Conservation (phyloP, 2,797 vertebrate species). For the Urocyon cinereoargenteus region DNA sequence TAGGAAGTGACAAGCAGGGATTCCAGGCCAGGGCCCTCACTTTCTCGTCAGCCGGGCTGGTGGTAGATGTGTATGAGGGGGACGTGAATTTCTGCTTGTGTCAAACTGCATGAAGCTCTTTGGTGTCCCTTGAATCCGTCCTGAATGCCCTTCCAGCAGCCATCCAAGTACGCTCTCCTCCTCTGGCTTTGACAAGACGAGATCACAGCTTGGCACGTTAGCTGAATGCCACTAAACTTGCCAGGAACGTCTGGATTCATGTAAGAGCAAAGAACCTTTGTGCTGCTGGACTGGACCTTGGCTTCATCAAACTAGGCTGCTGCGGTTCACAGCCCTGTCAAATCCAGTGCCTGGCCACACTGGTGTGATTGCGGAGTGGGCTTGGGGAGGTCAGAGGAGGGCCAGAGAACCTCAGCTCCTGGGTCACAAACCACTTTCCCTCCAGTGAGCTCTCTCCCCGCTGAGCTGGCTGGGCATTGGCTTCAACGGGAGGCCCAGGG, state of each 20-base stretch:
- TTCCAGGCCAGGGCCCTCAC: background rate
- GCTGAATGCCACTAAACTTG: background rate
- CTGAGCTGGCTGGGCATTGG: background rate
- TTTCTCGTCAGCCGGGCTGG: background rate
- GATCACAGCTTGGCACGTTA: background rate
- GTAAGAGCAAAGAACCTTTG: background rate
- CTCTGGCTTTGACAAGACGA: background rate
- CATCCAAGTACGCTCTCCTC: no score
- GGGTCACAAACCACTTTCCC: background rate
- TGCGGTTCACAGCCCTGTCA: no score
- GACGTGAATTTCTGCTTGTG: background rate
- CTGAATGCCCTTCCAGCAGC: background rate
- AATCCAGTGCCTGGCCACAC: background rate
- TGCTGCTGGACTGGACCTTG: background rate
- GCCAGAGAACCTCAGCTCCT: background rate
- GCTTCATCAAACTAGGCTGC: background rate
- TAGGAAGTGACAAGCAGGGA: background rate
- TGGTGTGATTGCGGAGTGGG: rapidly evolving
- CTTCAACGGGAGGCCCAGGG: background rate
- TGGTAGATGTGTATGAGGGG: rapidly evolving
- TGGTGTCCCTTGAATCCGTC: background rate
- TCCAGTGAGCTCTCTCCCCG: background rate
- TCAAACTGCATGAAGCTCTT: background rate
- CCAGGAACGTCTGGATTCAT: background rate
- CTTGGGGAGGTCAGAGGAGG: rapidly evolving